Evolutionary conservation across 2,113 vertebrate genomes (phyloP).

Genomic region (Clinocottus analis): DNA sequence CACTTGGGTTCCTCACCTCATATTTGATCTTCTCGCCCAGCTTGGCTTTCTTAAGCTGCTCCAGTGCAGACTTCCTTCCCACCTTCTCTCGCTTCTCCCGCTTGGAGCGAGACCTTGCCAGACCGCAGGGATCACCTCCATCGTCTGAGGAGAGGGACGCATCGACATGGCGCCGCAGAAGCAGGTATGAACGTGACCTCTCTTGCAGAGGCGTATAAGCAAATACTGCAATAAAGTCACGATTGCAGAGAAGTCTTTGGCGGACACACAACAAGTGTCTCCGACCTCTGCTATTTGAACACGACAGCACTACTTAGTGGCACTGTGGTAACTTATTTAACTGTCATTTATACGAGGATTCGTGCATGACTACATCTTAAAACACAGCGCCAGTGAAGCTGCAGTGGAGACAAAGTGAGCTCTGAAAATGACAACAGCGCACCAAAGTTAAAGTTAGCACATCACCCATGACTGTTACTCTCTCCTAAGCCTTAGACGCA

Average conservation of each 20-base stretch:
- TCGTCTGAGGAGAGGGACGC: conserved; percentile 43
- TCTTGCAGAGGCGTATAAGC: not conserved
- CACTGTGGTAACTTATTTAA: not conserved
- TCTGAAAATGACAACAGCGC: not conserved
- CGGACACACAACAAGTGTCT: not conserved
- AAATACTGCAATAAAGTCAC: not conserved
- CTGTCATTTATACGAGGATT: not conserved
- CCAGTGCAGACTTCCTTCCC: conserved; percentile 92
- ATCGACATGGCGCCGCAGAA: not conserved
- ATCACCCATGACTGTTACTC: no score
- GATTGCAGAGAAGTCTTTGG: no score
- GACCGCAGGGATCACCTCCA: conserved; percentile 74
- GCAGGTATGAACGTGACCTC: not conserved
- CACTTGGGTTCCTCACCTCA: conserved; percentile 83
- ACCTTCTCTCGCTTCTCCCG: conserved; percentile 92
- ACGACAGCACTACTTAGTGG: not conserved
- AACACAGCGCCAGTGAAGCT: not conserved
- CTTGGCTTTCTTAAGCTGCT: conserved; percentile 92
- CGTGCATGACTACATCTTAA: not conserved
- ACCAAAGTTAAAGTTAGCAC: not conserved
- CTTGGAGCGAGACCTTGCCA: conserved; percentile 88
- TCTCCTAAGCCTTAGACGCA: not conserved
- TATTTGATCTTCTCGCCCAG: conserved; percentile 96
- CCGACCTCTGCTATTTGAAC: not conserved
- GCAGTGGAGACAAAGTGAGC: not conserved